Evolutionary conservation across 2,113 vertebrate genomes (phyloP).

Genomic region (Lepus americanus): DNA sequence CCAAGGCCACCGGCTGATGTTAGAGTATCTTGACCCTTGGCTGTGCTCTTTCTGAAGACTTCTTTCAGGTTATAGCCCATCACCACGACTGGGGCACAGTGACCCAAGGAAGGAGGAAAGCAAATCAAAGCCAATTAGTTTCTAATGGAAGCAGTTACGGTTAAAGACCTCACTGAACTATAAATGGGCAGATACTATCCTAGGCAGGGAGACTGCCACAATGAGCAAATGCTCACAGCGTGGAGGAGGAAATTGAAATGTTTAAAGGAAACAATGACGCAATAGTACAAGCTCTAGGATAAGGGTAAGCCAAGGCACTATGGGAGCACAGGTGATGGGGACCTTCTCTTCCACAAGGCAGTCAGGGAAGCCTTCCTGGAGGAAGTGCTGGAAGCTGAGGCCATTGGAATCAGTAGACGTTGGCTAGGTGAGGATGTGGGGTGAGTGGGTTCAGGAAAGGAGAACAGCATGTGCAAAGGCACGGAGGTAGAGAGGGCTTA

Average conservation of each 20-base stretch:
- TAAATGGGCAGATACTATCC: background rate
- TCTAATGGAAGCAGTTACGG: background rate
- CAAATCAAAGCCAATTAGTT: background rate
- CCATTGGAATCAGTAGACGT: background rate
- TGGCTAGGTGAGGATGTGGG: background rate
- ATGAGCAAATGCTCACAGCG: background rate
- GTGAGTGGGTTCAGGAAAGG: background rate
- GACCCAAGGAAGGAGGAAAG: background rate
- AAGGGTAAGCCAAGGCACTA: background rate
- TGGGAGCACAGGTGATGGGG: background rate
- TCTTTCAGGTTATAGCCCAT: background rate
- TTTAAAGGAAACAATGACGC: background rate
- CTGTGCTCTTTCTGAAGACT: background rate
- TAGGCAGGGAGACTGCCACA: background rate
- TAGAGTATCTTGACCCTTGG: background rate
- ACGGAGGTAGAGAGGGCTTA: background rate
- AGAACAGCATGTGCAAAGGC: background rate
- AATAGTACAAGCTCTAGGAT: background rate
- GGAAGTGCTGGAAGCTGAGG: background rate
- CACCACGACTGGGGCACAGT: background rate
- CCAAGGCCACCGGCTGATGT: background rate
- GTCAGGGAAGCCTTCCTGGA: slow-evolving; percentile 28
- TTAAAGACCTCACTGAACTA: background rate
- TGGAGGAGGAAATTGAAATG: background rate
- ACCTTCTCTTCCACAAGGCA: background rate